A percentile compares a stretch with the other conserved stretches of the same genome.
These are phyloP conservation scores for Graptemys geographica DNA, from an alignment of 2,797 vertebrate genomes.

Conservation along the genomic window DNA sequence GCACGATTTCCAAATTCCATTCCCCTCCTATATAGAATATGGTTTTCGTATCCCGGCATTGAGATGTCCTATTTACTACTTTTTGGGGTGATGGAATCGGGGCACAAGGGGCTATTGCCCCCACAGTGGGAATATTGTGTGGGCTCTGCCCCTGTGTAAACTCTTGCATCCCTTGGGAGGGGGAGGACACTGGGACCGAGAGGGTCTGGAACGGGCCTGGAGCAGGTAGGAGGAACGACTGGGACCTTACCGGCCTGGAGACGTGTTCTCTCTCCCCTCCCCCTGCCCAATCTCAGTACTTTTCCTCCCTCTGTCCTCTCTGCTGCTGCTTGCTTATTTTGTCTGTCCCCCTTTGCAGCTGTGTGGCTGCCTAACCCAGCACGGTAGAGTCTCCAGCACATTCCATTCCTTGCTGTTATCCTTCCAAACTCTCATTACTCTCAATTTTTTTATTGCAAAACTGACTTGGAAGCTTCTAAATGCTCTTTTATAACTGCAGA, in stretches of 20 bases:
- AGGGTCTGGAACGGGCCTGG: neutral
- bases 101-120: neutral
- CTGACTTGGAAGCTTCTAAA: neutral
- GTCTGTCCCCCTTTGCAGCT: neutral
- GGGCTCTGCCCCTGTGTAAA: neutral
- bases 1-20: neutral
- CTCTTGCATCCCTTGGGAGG: neutral
- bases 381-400: neutral
- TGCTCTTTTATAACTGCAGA: neutral
- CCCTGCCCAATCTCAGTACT: neutral
- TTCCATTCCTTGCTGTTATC: conserved; percentile 4
- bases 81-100: neutral
- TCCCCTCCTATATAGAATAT: neutral
- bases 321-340: neutral
- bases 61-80: neutral
- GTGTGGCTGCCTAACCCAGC: neutral
- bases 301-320: neutral
- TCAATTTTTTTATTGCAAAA: neutral
- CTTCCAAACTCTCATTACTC: neutral
- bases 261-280: fast-evolving
- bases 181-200: neutral
- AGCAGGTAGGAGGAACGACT: neutral
- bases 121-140: neutral
- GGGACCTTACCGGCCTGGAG: neutral
- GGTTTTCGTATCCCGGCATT: neutral